phyloP scores from a whole-genome alignment of 2,113 vertebrate genomes.

The Accipiter virgatus region DNA sequence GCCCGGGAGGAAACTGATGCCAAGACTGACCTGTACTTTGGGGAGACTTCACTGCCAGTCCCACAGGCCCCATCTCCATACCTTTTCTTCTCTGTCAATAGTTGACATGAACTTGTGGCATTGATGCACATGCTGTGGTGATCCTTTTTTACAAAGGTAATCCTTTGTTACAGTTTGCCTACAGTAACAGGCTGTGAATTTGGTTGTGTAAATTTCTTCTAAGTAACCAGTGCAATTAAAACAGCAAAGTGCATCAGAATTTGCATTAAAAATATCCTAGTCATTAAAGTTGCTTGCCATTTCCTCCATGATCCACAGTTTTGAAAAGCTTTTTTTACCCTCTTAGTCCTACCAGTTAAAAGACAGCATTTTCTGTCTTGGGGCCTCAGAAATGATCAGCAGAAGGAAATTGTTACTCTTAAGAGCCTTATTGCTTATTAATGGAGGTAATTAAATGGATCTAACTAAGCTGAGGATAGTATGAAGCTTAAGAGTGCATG shows the following conservation, averaged over 20 bases:
- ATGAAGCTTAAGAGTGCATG: not conserved
- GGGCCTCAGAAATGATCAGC: not conserved
- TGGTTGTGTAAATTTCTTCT: not conserved
- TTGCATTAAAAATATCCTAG: not conserved
- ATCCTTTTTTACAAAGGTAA: too few relatives aligned
- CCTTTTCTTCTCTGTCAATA: not conserved
- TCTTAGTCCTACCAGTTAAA: not conserved
- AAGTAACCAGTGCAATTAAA: not conserved
- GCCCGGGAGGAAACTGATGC: not conserved
- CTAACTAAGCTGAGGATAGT: not conserved
- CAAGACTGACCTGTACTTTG: not conserved
- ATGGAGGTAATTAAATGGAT: conserved; percentile 22
- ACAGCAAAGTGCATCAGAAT: not conserved
- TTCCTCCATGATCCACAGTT: not conserved
- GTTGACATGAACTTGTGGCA: not conserved
- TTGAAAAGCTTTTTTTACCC: not conserved
- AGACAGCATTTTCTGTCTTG: not conserved
- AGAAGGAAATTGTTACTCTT: not conserved
- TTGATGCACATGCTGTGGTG: not conserved
- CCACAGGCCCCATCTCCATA: too few relatives aligned
- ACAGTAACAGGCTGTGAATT: not conserved
- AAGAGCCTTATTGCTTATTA: conserved; percentile 42
- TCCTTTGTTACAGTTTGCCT: not conserved
- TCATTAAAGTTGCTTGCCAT: not conserved
- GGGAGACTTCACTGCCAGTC: not conserved